Percentiles rank a stretch among this genome's conserved stretches.
phyloP scores from a whole-genome alignment of 2,797 vertebrate species.

The Zenarchopterus dispar region DNA sequence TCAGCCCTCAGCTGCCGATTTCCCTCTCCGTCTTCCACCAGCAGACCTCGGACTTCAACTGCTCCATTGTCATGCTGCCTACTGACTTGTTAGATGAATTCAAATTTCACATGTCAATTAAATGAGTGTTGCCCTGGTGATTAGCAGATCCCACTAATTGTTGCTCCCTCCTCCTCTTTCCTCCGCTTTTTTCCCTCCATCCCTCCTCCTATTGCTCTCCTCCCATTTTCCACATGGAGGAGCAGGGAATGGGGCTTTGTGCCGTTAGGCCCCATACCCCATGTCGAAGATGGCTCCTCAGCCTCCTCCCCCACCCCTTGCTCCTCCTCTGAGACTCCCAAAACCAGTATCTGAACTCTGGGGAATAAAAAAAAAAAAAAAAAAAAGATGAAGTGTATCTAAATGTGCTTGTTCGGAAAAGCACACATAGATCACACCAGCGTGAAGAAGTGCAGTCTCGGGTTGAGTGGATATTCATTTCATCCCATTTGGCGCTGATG shows the following conservation, averaged over 20 bases:
- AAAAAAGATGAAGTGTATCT: conserved; percentile 2
- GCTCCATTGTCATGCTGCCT: conserved; percentile 70
- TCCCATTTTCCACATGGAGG: conserved; percentile 86
- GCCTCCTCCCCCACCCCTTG: conserved; percentile 57
- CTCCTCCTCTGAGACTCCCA: conserved; percentile 59
- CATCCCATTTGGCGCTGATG: conserved; percentile 29
- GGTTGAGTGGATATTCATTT: conserved; percentile 41
- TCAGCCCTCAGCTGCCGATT: conserved; percentile 70
- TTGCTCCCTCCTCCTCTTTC: conserved; percentile 67
- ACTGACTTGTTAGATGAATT: conserved; percentile 84
- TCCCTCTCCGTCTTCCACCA: conserved; percentile 60
- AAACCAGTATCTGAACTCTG: conserved; percentile 47
- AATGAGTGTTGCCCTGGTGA: conserved; percentile 84
- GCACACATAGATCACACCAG: conserved; percentile 24
- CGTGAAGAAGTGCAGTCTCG: conserved; percentile 18
- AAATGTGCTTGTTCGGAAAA: not conserved
- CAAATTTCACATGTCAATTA: conserved; percentile 85
- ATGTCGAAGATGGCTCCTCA: conserved; percentile 78
- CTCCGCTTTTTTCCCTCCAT: conserved; percentile 43
- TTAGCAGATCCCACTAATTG: conserved; percentile 86
- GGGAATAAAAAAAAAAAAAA: conserved; percentile 28
- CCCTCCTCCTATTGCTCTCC: conserved; percentile 69
- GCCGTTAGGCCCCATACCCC: conserved; percentile 69
- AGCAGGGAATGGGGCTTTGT: conserved; percentile 85
- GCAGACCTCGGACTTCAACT: conserved; percentile 55